Evolutionary conservation across 2,888 invertebrate genomes (phyloP), one percentile per base, ranked within the genome.

Genomic region (Spicauda simplicius): DNA sequence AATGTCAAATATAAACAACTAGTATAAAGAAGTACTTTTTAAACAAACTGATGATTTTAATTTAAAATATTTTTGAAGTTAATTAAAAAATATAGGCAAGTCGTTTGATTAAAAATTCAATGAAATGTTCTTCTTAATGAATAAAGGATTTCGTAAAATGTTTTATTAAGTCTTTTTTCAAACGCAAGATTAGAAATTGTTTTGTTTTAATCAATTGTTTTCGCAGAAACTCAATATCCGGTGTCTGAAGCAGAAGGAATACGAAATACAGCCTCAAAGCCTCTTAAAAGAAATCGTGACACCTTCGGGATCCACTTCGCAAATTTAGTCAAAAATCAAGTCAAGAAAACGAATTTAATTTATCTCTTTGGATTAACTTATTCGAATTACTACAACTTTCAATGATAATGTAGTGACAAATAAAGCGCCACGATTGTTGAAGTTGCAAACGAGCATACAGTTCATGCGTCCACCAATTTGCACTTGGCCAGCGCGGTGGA

Each of bases 161-260:
- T 12, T 41, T 41, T 41, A 41, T 41, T 14, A 11, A 14, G 1
- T 41, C n/a, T n/a, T 41, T 5, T 41, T 41, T 3, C 2, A 41
- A 41, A 41, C 4, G 41, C 12, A 41, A 41, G 12, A 10, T 14
- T 41, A 14, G 41, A 41, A 48, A 48, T 16, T 57, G 57, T 37
- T 57, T 57, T 57, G 50, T 57, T 64, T 64, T 64, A 57, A 64
- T 64, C 57, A 64, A 64, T 57, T 37, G 57, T 16, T 64, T 20
- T 19, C 18, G 20, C 53, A 25, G 41, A 37, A 58, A 58, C 41
- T 52, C 64, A 58, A 65, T 65, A 58, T 65, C 64, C 64, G 53
- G 64, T 0, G 58, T 37, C 58, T 33, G 53, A 30, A 16, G 41
- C 53, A 53, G 16, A 33, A 6, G 41, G 64, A 65, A 65, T 65